Evolutionary conservation across 2,797 vertebrate species (phyloP), one percentile per base, ranked within the genome.

Genomic region (Periparus ater): DNA sequence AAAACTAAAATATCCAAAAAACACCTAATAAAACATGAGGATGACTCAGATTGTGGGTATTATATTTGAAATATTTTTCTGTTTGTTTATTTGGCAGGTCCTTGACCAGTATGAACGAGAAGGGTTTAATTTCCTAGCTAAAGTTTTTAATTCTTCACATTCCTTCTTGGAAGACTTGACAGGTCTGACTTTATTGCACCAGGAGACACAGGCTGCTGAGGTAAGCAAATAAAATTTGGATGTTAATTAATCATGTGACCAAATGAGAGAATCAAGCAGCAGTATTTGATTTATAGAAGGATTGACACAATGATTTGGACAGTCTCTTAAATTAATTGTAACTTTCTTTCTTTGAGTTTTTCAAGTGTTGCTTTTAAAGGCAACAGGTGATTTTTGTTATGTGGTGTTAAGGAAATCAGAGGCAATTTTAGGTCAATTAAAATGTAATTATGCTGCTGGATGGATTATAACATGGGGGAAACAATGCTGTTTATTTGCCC

Each of bases 101-200:
- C 98, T 99, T 76, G 99, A 99, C 36, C 98, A 99, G 40, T 99
- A 99, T 44, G 99, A 99, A 95, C 98, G 84, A 78, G 99, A 99
- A 71, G 98, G 99, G n/a, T 99, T 99, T 97, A 95, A 97, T 96
- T 99, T 99, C 98, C 97, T 99, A 66, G 98, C 98, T 18, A 98
- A 99, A 92, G 99, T 99, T 95, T 99, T 99, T 96, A 99, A 99
- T 98, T 99, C 99, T n/a, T 99, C 99, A 30, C 99, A 99, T 98
- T 99, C 99, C 62, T 99, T 99, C 98, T 98, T 99, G 96, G 99
- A 99, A 97, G 99, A 99, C 96, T 97, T 99, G 96, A 99, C 99
- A 0, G 99, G 99, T 36, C 98, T 99, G 72, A 99, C 99, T 2
- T 97, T 99, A 95, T 96, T 99, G 58, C 99, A 99, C 94, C 99